Conservation (phyloP, 2,113 vertebrate genomes). For the Callospermophilus lateralis region DNA sequence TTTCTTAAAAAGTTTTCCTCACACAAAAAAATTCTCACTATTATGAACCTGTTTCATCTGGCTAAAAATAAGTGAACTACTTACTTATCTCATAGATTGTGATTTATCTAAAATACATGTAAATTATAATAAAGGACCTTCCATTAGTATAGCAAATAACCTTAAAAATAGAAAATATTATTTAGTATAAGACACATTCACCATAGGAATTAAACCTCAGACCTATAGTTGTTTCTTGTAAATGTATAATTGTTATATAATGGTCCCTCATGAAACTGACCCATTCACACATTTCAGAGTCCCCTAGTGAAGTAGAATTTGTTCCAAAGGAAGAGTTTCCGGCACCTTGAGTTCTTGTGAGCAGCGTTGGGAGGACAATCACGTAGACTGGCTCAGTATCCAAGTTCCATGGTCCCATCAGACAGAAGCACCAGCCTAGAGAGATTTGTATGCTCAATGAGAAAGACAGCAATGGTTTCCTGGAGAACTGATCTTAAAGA, state of each 20-base stretch:
- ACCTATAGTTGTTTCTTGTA: neutral
- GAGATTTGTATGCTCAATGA: neutral
- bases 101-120: neutral
- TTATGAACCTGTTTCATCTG: constrained; percentile 6
- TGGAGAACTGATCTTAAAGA: neutral
- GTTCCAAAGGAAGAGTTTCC: neutral
- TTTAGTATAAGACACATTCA: neutral
- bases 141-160: neutral
- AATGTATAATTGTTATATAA: neutral
- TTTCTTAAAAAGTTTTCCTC: constrained; percentile 10
- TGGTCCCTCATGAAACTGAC: neutral
- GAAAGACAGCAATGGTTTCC: neutral
- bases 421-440: neutral
- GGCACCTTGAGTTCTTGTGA: neutral
- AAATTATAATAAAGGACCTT: neutral
- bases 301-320: neutral
- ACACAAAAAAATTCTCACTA: constrained; percentile 24
- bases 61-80: constrained; percentile 29
- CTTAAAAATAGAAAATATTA: constrained; percentile 21
- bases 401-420: neutral
- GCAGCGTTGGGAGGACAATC: neutral
- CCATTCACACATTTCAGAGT: neutral
- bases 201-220: neutral
- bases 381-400: neutral
- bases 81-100: constrained; percentile 9